phyloP scores from a whole-genome alignment of 1,140 invertebrate genomes.

The Lepidurus couesii region DNA sequence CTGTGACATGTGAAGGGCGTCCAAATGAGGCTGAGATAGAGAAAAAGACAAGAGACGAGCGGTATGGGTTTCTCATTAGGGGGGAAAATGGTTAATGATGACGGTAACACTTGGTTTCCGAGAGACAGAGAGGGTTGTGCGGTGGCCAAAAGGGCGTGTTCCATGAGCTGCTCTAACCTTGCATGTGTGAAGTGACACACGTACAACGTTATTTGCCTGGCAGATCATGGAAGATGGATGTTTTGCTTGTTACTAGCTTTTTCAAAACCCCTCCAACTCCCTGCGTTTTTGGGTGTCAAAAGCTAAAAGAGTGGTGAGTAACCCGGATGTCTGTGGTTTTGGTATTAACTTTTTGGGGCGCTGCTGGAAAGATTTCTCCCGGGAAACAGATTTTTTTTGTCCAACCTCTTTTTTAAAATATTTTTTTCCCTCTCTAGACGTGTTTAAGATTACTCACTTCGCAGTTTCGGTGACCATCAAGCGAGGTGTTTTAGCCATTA shows the following conservation, averaged over 20 bases:
- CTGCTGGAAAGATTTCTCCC: not conserved
- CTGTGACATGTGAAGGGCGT: too few species aligned
- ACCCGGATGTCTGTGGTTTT: slow-evolving; percentile 18
- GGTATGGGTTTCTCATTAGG: slow-evolving; percentile 14
- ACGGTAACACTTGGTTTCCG: slow-evolving; percentile 17
- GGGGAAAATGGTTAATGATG: not conserved
- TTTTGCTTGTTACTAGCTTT: too few species aligned
- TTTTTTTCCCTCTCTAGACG: not conserved
- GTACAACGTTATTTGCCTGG: not conserved
- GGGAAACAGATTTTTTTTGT: not conserved
- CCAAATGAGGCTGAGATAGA: not conserved
- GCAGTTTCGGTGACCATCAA: not conserved
- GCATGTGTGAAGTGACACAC: slow-evolving; percentile 7
- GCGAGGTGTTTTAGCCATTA: slow-evolving; percentile 17
- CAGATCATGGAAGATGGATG: not conserved
- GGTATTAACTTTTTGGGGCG: not conserved
- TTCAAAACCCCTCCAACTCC: not conserved
- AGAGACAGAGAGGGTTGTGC: not conserved
- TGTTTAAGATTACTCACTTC: not conserved
- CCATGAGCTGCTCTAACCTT: not conserved
- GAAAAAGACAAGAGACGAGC: not conserved
- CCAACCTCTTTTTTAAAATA: too few species aligned
- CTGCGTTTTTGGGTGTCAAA: not conserved
- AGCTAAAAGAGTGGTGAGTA: not conserved
- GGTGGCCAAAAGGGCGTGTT: not conserved